Evolutionary conservation across 1,140 invertebrate genomes (phyloP).

Genomic region (Heliothis virescens): DNA sequence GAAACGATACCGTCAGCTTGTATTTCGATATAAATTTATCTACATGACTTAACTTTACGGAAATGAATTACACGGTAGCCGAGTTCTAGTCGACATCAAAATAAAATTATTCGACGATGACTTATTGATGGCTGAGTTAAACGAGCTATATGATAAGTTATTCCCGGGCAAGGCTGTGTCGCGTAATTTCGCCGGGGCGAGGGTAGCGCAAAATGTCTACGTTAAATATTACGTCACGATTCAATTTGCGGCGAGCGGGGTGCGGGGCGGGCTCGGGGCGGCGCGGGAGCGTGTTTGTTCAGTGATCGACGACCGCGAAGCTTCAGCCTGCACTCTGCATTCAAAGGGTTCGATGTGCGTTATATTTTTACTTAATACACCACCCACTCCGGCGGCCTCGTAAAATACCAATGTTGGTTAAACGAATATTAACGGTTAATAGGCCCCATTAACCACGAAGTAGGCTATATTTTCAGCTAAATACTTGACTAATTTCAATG

Average conservation of each 20-base stretch:
- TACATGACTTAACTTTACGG: conserved; percentile 49
- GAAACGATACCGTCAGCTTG: conserved; percentile 27
- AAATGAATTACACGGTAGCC: conserved; percentile 50
- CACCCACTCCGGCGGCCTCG: neutral
- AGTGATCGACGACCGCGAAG: conserved; percentile 30
- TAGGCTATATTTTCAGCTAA: conserved; percentile 31
- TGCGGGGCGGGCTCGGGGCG: conserved; percentile 30
- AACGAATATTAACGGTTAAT: conserved; percentile 33
- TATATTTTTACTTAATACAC: conserved; percentile 21
- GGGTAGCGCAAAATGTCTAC: conserved; percentile 55
- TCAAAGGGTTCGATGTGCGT: conserved; percentile 12
- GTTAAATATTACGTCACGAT: conserved; percentile 61
- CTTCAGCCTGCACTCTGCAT: conserved; percentile 4
- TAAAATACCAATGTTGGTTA: conserved; percentile 28
- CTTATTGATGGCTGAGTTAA: conserved; percentile 60
- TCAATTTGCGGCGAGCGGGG: conserved; percentile 59
- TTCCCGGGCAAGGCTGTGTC: conserved; percentile 54
- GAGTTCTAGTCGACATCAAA: conserved; percentile 53
- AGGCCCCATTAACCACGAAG: conserved; percentile 6
- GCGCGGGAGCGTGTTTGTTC: conserved; percentile 45
- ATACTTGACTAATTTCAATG: conserved; percentile 39
- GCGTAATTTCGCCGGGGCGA: conserved; percentile 53
- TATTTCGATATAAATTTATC: conserved; percentile 44
- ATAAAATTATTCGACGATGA: conserved; percentile 58
- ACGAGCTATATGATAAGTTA: conserved; percentile 61